These are phyloP conservation scores for Schizotus pectinicornis DNA, from an alignment of 2,888 invertebrate species.

Conservation along the genomic window DNA sequence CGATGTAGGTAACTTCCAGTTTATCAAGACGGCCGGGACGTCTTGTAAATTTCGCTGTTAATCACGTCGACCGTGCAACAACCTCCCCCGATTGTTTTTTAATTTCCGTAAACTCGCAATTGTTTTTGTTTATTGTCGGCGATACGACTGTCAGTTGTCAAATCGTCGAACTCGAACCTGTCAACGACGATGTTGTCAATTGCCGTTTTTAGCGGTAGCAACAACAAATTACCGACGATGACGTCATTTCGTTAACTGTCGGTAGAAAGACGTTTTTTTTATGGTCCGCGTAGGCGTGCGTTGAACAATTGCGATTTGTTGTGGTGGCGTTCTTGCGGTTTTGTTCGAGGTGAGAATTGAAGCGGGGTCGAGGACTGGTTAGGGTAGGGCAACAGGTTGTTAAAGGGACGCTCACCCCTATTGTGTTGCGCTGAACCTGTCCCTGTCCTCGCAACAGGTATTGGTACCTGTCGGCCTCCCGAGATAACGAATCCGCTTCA, in stretches of 20 bases:
- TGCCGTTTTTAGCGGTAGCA: slow-evolving; percentile 23
- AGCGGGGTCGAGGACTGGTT: no score
- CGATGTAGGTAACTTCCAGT: slow-evolving; percentile 43
- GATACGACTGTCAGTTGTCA: slow-evolving; percentile 1
- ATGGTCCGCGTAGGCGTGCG: slow-evolving; percentile 12
- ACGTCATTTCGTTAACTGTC: slow-evolving; percentile 23
- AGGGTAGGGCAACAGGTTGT: no score
- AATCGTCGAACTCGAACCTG: not conserved
- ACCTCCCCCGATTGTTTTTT: not conserved
- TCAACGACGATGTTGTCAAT: slow-evolving; percentile 17
- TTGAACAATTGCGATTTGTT: slow-evolving; percentile 6
- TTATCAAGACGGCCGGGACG: slow-evolving; percentile 1
- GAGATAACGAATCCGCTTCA: no score
- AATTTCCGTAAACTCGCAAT: not conserved
- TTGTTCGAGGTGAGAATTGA: no score
- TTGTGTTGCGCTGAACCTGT: no score
- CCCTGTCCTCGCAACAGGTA: no score
- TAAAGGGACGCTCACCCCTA: no score
- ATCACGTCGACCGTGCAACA: not conserved
- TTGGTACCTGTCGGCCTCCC: no score
- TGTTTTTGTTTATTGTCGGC: not conserved
- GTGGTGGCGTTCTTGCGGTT: not conserved
- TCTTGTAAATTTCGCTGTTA: not conserved
- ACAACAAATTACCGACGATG: slow-evolving; percentile 23
- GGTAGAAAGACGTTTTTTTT: slow-evolving; percentile 22